A percentile compares a stretch with the other conserved stretches of the same genome.
phyloP scores from a whole-genome alignment of 2,113 vertebrate species.

The Cervus canadensis region DNA sequence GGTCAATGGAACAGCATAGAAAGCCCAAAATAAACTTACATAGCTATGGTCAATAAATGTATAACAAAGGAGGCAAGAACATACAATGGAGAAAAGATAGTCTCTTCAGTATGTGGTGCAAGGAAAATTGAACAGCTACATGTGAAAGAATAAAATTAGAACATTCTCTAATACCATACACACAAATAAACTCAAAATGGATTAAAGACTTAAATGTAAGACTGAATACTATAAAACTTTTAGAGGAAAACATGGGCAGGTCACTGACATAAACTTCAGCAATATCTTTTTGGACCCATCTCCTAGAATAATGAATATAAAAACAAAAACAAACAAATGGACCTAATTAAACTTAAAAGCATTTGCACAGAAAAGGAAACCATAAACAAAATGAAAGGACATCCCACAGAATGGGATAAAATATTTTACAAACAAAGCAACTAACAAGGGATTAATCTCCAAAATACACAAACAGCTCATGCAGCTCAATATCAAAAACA shows the following conservation, averaged over 20 bases:
- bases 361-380: not conserved
- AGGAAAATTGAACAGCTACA: not conserved
- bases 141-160: not conserved
- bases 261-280: not conserved
- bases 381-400: not conserved
- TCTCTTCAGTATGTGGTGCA: not conserved
- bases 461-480: not conserved
- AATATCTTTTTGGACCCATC: not conserved
- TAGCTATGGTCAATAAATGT: not conserved
- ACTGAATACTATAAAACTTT: not conserved
- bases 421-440: not conserved
- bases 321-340: not conserved
- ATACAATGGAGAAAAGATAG: not conserved
- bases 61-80: not conserved
- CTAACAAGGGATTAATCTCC: not conserved
- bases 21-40: not conserved
- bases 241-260: not conserved
- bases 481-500: not conserved
- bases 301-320: not conserved
- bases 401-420: not conserved
- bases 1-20: not conserved
- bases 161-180: not conserved
- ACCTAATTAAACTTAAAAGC: not conserved
- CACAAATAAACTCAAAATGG: not conserved
- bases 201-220: not conserved